Conservation (phyloP, 2,888 invertebrate genomes). For the Caenorhabditis japonica region DNA sequence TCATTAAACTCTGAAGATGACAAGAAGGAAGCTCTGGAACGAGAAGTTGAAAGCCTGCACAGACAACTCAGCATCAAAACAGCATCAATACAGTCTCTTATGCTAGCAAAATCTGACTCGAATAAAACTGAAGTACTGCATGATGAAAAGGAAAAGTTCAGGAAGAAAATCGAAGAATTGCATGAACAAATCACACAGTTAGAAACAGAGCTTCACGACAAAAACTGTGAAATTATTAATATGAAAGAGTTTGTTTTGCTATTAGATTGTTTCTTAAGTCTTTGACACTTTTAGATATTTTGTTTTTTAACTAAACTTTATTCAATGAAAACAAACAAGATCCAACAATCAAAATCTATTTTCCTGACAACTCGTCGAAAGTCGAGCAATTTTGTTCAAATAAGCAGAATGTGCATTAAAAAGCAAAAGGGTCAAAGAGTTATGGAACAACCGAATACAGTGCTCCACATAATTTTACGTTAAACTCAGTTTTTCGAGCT, state of each 20-base stretch:
- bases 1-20: slow-evolving; percentile 31
- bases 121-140: slow-evolving; percentile 39
- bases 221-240: slow-evolving; percentile 18
- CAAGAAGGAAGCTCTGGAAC: slow-evolving; percentile 45
- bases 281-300: no score
- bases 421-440: no score
- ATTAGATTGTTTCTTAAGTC: background rate
- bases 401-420: no score
- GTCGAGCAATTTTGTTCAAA: no score
- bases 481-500: no score
- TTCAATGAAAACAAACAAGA: no score
- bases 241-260: slow-evolving; percentile 34
- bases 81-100: slow-evolving; percentile 70
- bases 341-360: no score
- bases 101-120: slow-evolving; percentile 66
- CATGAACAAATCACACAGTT: slow-evolving; percentile 22
- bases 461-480: no score
- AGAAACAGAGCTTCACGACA: slow-evolving; percentile 12
- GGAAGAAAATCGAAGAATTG: slow-evolving; percentile 43
- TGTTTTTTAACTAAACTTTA: no score
- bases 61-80: slow-evolving; percentile 68
- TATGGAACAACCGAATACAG: no score
- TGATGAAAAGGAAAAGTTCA: slow-evolving; percentile 55
- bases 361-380: no score
- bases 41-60: slow-evolving; percentile 62